Evolutionary conservation across 2,113 vertebrate genomes (phyloP).

Genomic region (Erpornis zantholeuca): DNA sequence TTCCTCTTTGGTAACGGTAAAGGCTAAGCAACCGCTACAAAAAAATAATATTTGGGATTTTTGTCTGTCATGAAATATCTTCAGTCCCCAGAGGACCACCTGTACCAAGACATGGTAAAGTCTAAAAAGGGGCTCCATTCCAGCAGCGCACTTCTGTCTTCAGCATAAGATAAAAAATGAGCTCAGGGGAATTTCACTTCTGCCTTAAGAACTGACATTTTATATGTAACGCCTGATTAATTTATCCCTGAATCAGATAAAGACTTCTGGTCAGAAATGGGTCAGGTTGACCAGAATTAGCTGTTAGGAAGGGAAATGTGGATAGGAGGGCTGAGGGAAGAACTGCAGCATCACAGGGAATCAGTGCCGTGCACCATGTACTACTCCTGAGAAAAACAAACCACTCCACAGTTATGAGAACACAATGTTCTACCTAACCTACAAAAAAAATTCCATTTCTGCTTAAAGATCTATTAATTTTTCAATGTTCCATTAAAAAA

Average conservation of each 20-base stretch:
- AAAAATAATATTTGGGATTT: not conserved
- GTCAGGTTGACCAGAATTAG: not conserved
- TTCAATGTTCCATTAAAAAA: not conserved
- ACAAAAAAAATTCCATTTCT: not conserved
- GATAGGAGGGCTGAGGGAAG: not conserved
- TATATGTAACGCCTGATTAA: not conserved
- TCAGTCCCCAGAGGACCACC: not conserved
- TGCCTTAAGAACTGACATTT: not conserved
- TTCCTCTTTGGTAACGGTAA: not conserved
- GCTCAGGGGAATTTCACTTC: not conserved
- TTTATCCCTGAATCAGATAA: not conserved
- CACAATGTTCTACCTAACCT: not conserved
- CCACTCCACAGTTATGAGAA: not conserved
- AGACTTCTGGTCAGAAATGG: not conserved
- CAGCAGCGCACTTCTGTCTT: not conserved
- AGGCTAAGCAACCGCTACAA: not conserved
- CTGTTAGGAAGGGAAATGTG: not conserved
- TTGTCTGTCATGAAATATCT: not conserved
- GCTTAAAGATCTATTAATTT: not conserved
- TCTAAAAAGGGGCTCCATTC: not conserved
- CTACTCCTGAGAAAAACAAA: not conserved
- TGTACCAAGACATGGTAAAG: not conserved
- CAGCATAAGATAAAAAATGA: not conserved
- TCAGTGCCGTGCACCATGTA: not conserved
- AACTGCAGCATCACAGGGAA: not conserved